Evolutionary conservation across 1,140 invertebrate genomes (phyloP).

Genomic region (Drosophila arizonae): DNA sequence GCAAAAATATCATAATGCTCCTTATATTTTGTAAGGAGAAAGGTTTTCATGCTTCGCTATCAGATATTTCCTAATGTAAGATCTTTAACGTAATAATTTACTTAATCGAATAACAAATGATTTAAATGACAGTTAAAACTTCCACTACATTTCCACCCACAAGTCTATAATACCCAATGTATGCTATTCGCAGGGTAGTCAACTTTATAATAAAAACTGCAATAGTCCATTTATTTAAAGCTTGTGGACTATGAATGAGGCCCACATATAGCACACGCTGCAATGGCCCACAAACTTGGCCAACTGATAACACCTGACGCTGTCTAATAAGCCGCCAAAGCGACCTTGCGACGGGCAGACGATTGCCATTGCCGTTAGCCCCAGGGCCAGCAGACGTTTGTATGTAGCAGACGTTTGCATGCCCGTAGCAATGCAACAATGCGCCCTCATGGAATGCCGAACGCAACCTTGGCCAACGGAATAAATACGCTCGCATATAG

Average conservation of each 20-base stretch:
- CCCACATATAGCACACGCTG: neutral
- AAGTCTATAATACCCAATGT: neutral
- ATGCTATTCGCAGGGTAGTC: neutral
- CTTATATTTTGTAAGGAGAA: too few species aligned
- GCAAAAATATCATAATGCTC: too few species aligned
- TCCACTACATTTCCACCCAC: too few species aligned
- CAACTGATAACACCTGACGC: slow-evolving; percentile 29
- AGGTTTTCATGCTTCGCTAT: too few species aligned
- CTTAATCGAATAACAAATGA: too few species aligned
- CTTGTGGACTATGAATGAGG: neutral
- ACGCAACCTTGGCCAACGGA: slow-evolving; percentile 61
- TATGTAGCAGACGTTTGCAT: slow-evolving; percentile 32
- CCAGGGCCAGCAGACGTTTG: slow-evolving; percentile 15
- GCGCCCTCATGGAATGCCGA: slow-evolving; percentile 69
- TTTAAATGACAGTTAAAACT: too few species aligned
- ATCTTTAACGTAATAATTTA: too few species aligned
- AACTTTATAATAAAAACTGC: neutral
- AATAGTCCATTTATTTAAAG: neutral
- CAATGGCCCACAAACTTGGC: slow-evolving; percentile 7
- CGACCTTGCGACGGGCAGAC: slow-evolving; percentile 29
- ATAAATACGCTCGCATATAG: slow-evolving; percentile 12
- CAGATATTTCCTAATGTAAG: too few species aligned
- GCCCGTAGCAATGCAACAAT: slow-evolving; percentile 48
- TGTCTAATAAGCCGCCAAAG: neutral
- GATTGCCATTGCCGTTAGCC: slow-evolving; percentile 17